A percentile compares a stretch with the other conserved stretches of the same genome.
Evolutionary conservation across 2,888 invertebrate genomes (phyloP).

Genomic region (Villa cingulata): DNA sequence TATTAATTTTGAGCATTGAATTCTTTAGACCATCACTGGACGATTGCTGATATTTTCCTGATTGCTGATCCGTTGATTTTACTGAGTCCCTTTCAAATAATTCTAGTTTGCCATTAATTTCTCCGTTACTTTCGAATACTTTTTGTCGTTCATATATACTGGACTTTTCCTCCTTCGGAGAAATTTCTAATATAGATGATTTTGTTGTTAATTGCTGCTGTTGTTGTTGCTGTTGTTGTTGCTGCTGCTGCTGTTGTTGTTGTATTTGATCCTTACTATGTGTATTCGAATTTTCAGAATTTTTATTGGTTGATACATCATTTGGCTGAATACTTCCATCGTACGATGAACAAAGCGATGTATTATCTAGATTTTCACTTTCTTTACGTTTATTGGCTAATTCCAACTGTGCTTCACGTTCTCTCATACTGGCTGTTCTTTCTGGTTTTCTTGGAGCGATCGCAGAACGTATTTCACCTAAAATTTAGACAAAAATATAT

Average conservation of each 20-base stretch:
- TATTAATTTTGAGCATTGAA: conserved; percentile 35
- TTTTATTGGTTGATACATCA: conserved; percentile 36
- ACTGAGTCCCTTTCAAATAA: conserved; percentile 25
- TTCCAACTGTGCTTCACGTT: conserved; percentile 54
- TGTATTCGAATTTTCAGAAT: conserved; percentile 38
- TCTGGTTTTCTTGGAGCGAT: conserved; percentile 74
- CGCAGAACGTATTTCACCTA: conserved; percentile 70
- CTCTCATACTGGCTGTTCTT: conserved; percentile 74
- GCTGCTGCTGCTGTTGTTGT: conserved; percentile 2
- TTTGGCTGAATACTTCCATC: conserved; percentile 30
- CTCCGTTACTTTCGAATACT: conserved; percentile 11
- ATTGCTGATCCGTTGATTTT: background rate
- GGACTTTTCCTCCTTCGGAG: conserved; percentile 2
- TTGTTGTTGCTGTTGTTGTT: conserved; percentile 1
- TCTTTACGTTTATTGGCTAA: conserved; percentile 36
- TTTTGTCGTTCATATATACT: conserved; percentile 31
- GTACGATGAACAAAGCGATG: conserved; percentile 38
- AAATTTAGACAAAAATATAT: conserved; percentile 17
- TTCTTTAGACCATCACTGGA: conserved; percentile 28
- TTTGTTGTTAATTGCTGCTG: conserved; percentile 8
- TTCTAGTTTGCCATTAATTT: conserved; percentile 28
- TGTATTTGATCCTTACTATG: conserved; percentile 39
- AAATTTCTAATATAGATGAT: conserved; percentile 12
- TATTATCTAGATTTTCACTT: conserved; percentile 31
- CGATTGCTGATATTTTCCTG: conserved; percentile 4